Evolutionary conservation across 1,140 invertebrate genomes (phyloP), one percentile per base, ranked within the genome.

Genomic region (Drosophila gunungcola): DNA sequence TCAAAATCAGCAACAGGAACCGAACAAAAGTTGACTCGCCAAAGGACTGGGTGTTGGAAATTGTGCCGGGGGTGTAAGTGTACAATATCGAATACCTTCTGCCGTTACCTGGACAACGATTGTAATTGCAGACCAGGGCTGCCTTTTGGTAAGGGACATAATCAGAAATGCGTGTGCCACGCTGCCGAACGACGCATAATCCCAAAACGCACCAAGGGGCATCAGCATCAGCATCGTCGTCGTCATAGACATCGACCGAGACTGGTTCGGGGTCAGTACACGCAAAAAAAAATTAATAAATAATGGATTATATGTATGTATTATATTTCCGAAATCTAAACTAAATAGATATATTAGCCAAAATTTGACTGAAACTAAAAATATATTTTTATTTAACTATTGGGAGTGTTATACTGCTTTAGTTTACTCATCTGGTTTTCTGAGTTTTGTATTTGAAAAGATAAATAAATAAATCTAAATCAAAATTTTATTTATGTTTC

Each of bases 1-100:
- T 86, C 82, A 86, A 86, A 86, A 88, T 88, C 83, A 86, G 79
- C 74, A 88, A 58, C 78, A 86, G 83, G 61, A 88, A 88, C 82
- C 64, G 42, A 46, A 57, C 60, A 65, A 73, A 85, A 85, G 73
- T 81, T 65, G 78, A 81, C 78, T 86, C 72, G 80, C 54, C 76
- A 49, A 63, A 61, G 36, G 38, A 25, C 13, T 49, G 21, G 39
- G 55, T 32, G 45, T 32, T 49, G 53, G 48, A 57, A 27, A 38
- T 60, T 21, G 49, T 34, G 29, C 43, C 38, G 45, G 54, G 67
- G 55, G 38, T 34, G 55, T 52, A 43, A 52, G 21, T 52, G 25
- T 76, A 70, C 62, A 46, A 51, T 53, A 62, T 73, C 39, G 65
- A 70, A 32, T 69, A 39, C 54, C 46, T 57, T 51, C 25, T 53